phyloP scores from a whole-genome alignment of 1,140 invertebrate species.

The Meloidogyne hapla region DNA sequence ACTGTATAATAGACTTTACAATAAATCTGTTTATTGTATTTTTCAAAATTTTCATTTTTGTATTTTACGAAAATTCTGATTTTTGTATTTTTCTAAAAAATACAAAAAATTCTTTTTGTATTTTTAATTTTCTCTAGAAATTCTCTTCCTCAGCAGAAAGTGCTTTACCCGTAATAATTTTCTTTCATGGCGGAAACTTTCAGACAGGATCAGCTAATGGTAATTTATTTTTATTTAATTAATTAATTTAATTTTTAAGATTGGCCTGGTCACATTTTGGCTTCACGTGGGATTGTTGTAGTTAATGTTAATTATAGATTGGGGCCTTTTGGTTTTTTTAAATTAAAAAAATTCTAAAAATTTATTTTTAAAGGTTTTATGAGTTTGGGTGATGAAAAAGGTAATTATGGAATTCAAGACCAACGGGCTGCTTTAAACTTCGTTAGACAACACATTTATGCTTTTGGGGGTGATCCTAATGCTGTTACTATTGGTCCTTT shows the following conservation, averaged over 20 bases:
- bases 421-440: constrained; percentile 77
- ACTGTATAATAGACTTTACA: too few species aligned
- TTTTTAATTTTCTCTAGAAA: constrained; percentile 19
- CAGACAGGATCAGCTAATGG: constrained; percentile 38
- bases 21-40: not conserved
- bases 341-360: not conserved
- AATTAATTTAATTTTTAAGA: too few species aligned
- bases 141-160: constrained; percentile 2
- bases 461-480: constrained; percentile 68
- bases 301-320: constrained; percentile 95
- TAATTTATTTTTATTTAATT: too few species aligned
- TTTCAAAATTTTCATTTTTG: too few species aligned
- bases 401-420: constrained; percentile 74
- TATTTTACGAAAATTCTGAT: not conserved
- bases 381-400: constrained; percentile 61
- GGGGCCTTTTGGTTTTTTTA: constrained; percentile 74
- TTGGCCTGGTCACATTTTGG: constrained; percentile 53
- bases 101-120: too few species aligned
- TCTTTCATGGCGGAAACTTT: constrained; percentile 33
- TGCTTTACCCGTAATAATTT: constrained; percentile 20
- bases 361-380: constrained; percentile 48
- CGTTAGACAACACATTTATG: constrained; percentile 63
- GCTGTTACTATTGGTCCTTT: constrained; percentile 65
- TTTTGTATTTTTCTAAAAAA: too few species aligned
- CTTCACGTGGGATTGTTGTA: constrained; percentile 85